A percentile compares a stretch with the other conserved stretches of the same genome.
These are phyloP conservation scores for Ginglymostoma cirratum DNA, from an alignment of 2,113 vertebrate species.

Conservation along the genomic window DNA sequence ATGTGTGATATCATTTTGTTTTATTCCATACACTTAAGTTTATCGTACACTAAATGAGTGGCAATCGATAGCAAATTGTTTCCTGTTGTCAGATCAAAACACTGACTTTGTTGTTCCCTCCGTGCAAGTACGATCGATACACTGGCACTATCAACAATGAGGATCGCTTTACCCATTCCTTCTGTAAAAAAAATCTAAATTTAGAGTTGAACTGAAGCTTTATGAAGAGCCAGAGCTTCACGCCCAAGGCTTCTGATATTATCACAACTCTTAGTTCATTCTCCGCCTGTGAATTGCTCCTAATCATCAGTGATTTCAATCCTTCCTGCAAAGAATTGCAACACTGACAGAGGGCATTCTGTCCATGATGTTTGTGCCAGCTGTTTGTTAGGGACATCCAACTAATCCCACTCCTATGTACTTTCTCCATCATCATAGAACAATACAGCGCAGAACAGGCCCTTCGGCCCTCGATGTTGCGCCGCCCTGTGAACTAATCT, in stretches of 20 bases:
- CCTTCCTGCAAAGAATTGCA: not conserved
- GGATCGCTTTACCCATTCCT: not conserved
- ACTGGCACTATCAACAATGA: not conserved
- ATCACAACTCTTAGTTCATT: not conserved
- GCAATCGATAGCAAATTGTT: not conserved
- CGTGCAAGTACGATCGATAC: not conserved
- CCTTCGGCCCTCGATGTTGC: too few species aligned
- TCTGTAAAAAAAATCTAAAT: not conserved
- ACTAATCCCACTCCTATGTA: not conserved
- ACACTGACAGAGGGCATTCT: not conserved
- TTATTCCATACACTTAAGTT: not conserved
- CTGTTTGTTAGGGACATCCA: too few species aligned
- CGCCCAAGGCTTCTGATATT: not conserved
- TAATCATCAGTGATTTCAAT: not conserved
- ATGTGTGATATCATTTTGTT: not conserved
- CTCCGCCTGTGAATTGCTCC: not conserved
- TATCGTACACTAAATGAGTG: not conserved
- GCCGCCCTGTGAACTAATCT: too few species aligned
- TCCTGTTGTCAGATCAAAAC: not conserved
- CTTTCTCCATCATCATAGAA: not conserved
- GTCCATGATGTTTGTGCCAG: not conserved
- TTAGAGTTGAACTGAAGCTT: not conserved
- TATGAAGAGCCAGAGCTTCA: not conserved
- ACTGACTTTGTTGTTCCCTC: not conserved
- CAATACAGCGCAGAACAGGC: too few species aligned